Base-by-base conservation (phyloP, 2,113 vertebrate genomes). In the Gulo gulo region DNA sequence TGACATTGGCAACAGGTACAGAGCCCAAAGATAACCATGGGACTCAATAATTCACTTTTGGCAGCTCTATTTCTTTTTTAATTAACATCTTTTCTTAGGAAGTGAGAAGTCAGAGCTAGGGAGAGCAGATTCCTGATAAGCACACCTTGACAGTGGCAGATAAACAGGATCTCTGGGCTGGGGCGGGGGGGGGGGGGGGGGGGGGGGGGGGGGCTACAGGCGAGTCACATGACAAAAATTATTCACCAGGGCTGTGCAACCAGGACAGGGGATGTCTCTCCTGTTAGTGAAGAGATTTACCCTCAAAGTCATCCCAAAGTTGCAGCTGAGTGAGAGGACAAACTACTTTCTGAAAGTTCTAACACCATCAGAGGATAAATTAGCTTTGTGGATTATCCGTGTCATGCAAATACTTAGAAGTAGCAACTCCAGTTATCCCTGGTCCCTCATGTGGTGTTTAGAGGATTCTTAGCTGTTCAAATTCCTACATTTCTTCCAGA, bases 21-120 rank as follows among this genome's bases (percentile, higher is more conserved):
- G 94, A 95, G 42, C 57, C 91, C 79, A 24, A 1, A 79, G 98
- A 95, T 93, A 97, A 96, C 71, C 45, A 4, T 1, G 24, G 42
- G 79, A 87, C 91, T 84, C 76, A 92, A 96, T 96, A 96, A 96
- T 47, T 97, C 93, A 92, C 71, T 97, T 94, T 80, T 67, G 94
- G 95, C 91, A 98, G 78, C 71, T 97, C 88, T 89, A 97, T 96
- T 97, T 96, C 84, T 94, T 93, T 95, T 96, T 96, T 91, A 69
- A 96, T 96, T 95, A 92, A 90, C 93, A 82, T 92, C 61, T 91
- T 88, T 93, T 61, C 87, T 71, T 12, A 83, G 78, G 63, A 65
- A 55, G 71, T 90, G 34, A 55, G 42, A 36, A 96, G 73, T n/a
- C 59, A 12, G 50, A 1, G 31, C 5, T 0, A 1, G 23, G 93